Percentiles rank a stretch among this genome's conserved stretches.
Conservation (phyloP, 2,113 vertebrate species). For the Aplodontia rufa region DNA sequence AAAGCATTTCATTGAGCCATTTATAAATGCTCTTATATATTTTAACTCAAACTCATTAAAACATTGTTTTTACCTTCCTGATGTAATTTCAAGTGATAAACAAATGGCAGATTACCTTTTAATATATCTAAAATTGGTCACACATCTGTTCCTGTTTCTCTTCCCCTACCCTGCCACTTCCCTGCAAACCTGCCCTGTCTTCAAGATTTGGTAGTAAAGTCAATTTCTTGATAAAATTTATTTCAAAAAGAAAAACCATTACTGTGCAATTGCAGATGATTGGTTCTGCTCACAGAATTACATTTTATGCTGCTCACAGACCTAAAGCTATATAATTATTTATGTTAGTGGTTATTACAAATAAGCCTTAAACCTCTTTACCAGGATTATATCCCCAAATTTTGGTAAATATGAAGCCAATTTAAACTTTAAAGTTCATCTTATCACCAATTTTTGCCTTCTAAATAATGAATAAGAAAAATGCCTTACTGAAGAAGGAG, state of each 20-base stretch:
- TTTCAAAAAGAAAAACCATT: background rate
- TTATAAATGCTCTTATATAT: background rate
- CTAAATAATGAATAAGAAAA: background rate
- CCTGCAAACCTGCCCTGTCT: background rate
- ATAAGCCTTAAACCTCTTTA: background rate
- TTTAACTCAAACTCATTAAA: slow-evolving; percentile 2
- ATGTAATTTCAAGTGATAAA: background rate
- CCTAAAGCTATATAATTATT: background rate
- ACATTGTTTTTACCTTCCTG: slow-evolving; percentile 20
- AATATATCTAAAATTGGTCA: background rate
- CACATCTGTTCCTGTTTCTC: background rate
- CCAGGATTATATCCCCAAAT: background rate
- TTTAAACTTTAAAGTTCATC: background rate
- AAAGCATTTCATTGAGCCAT: slow-evolving; percentile 9
- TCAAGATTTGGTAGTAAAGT: background rate
- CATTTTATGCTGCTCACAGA: background rate
- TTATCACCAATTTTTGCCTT: background rate
- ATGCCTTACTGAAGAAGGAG: background rate
- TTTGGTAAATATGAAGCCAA: slow-evolving; percentile 2
- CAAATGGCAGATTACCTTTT: background rate
- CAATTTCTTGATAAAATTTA: background rate
- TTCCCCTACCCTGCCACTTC: background rate
- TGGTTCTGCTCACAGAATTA: background rate
- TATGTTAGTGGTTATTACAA: background rate
- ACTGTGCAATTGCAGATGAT: background rate